Evolutionary conservation across 2,113 vertebrate species (phyloP).

Genomic region (Rhynchopsitta pachyrhyncha): DNA sequence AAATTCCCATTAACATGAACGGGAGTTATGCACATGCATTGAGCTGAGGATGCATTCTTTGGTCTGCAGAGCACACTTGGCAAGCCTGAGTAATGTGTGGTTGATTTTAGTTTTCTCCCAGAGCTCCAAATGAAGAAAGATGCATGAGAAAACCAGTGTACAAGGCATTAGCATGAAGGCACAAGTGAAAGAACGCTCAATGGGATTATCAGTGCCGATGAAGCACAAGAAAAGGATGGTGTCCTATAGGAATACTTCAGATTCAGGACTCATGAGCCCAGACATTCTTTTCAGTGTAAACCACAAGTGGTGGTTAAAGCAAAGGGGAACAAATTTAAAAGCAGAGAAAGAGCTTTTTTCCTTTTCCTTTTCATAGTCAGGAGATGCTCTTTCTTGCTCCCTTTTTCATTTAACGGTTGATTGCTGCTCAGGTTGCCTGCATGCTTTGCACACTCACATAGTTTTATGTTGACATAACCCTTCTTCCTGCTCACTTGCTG

Average conservation of each 20-base stretch:
- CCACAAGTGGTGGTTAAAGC: neutral
- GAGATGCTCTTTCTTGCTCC: neutral
- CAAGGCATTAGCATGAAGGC: conserved; percentile 28
- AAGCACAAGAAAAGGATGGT: conserved; percentile 19
- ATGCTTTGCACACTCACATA: rapidly evolving
- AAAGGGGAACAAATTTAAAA: neutral
- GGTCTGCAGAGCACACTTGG: neutral
- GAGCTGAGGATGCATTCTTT: neutral
- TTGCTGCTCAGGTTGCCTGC: neutral
- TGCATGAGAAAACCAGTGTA: conserved; percentile 16
- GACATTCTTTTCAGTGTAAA: neutral
- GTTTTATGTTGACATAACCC: neutral
- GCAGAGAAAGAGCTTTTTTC: neutral
- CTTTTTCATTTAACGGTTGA: neutral
- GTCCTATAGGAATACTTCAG: neutral
- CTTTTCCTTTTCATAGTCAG: neutral
- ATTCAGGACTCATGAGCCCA: neutral
- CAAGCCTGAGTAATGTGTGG: conserved; percentile 40
- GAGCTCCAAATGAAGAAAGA: neutral
- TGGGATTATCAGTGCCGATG: conserved; percentile 18
- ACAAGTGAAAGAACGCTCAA: neutral
- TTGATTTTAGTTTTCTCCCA: conserved; percentile 39
- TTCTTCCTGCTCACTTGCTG: neutral
- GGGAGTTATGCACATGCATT: neutral
- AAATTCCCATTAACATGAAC: neutral